Conservation (phyloP, 2,888 invertebrate species). For the Drosophila sordidula region DNA sequence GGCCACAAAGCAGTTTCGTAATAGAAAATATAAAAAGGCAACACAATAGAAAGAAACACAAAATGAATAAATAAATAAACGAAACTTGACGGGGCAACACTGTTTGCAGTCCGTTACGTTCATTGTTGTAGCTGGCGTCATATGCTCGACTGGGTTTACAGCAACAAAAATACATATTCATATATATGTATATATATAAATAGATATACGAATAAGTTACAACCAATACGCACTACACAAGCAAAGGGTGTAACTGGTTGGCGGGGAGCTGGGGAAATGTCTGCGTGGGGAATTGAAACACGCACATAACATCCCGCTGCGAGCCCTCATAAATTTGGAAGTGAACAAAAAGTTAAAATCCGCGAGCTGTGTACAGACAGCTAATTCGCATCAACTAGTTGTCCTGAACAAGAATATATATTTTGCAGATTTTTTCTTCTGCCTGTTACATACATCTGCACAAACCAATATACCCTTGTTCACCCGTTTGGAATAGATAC, state of each 20-base stretch:
- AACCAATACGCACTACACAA: slow-evolving; percentile 48
- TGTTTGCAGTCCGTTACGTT: slow-evolving; percentile 49
- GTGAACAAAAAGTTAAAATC: too few species aligned
- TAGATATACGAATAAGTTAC: slow-evolving; percentile 51
- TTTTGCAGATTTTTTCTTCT: background rate
- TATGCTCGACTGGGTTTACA: slow-evolving; percentile 71
- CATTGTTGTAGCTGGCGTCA: slow-evolving; percentile 41
- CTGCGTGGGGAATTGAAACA: slow-evolving; percentile 5
- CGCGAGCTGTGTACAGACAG: too few species aligned
- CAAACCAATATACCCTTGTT: background rate
- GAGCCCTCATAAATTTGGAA: too few species aligned
- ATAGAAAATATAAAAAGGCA: slow-evolving; percentile 61
- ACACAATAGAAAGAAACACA: slow-evolving; percentile 25
- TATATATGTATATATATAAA: background rate
- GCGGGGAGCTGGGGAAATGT: background rate
- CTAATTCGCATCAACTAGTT: too few species aligned
- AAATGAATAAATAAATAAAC: slow-evolving; percentile 17
- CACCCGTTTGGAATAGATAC: background rate
- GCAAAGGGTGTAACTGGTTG: slow-evolving; percentile 16
- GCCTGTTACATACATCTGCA: background rate
- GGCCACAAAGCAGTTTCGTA: slow-evolving; percentile 67
- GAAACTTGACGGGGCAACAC: slow-evolving; percentile 52
- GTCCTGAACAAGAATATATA: too few species aligned
- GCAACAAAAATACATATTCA: slow-evolving; percentile 16
- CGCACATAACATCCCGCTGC: background rate